Evolutionary conservation across 2,797 vertebrate species (phyloP).

Genomic region (Chelon auratus): DNA sequence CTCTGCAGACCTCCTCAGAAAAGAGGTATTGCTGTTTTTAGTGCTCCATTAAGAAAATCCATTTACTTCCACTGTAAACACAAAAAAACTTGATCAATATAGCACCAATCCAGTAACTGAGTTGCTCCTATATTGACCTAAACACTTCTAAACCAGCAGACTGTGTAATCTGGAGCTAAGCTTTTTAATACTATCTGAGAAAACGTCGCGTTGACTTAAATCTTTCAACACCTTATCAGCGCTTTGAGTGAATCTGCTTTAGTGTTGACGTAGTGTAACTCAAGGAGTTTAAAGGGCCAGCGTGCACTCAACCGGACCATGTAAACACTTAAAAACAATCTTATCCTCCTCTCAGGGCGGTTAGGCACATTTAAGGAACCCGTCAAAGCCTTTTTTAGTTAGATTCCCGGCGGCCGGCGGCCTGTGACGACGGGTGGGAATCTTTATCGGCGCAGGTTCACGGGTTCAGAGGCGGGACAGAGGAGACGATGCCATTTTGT

Average conservation of each 20-base stretch:
- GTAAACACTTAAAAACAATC: constrained; percentile 40
- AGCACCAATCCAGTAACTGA: no score
- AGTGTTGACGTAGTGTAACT: not conserved
- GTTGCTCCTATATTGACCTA: no score
- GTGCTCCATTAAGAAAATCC: no score
- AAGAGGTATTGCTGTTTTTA: no score
- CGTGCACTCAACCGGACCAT: constrained; percentile 23
- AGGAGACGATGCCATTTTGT: constrained; percentile 36
- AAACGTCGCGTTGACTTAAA: not conserved
- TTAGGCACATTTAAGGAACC: constrained; percentile 32
- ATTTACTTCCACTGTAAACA: no score
- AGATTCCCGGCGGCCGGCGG: constrained; percentile 55
- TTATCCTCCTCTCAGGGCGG: constrained; percentile 41
- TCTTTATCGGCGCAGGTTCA: constrained; percentile 47
- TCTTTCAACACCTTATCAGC: not conserved
- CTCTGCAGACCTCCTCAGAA: no score
- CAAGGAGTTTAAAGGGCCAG: constrained; percentile 14
- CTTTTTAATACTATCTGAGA: not conserved
- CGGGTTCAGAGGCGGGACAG: constrained; percentile 30
- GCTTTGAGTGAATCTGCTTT: not conserved
- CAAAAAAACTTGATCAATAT: no score
- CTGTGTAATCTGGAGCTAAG: no score
- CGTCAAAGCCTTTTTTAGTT: constrained; percentile 27
- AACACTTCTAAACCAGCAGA: no score
- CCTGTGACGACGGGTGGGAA: constrained; percentile 43